Evolutionary conservation across 2,888 invertebrate genomes (phyloP).

Genomic region (Yponomeuta plumbellus): DNA sequence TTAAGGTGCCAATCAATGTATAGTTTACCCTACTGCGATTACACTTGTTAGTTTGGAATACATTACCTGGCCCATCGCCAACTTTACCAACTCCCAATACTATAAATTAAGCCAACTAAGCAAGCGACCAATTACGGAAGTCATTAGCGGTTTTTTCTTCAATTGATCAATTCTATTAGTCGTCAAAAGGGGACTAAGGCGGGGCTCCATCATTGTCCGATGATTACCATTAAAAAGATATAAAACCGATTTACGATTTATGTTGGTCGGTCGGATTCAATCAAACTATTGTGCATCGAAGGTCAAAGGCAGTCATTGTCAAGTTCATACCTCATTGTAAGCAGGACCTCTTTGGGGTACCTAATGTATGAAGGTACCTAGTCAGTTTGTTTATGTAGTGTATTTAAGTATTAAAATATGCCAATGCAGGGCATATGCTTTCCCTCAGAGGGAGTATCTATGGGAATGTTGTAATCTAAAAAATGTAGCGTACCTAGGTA

Average conservation of each 20-base stretch:
- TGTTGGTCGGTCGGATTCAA: slow-evolving; percentile 38
- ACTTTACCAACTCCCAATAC: not conserved
- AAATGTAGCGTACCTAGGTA: too few relatives aligned
- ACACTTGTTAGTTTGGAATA: too few relatives aligned
- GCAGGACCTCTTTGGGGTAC: slow-evolving; percentile 10
- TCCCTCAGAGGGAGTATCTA: too few relatives aligned
- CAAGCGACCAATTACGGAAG: slow-evolving; percentile 8
- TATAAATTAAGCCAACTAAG: not conserved
- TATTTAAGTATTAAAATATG: too few relatives aligned
- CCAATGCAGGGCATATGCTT: too few relatives aligned
- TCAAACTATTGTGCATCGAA: slow-evolving; percentile 40
- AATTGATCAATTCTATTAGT: slow-evolving; percentile 41
- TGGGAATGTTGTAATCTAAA: too few relatives aligned
- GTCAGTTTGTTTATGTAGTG: not conserved
- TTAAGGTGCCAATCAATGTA: too few relatives aligned
- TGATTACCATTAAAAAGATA: slow-evolving; percentile 58
- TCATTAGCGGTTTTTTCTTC: slow-evolving; percentile 28
- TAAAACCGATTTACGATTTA: slow-evolving; percentile 57
- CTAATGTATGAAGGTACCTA: not conserved
- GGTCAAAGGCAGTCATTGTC: slow-evolving; percentile 54
- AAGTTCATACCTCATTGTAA: slow-evolving; percentile 32
- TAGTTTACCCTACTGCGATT: too few relatives aligned
- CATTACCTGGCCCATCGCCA: not conserved
- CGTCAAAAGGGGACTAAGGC: slow-evolving; percentile 42
- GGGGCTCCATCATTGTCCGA: slow-evolving; percentile 45